These are phyloP conservation scores for Gymnothorax reevesii DNA, from an alignment of 2,797 vertebrate species.

Conservation along the genomic window DNA sequence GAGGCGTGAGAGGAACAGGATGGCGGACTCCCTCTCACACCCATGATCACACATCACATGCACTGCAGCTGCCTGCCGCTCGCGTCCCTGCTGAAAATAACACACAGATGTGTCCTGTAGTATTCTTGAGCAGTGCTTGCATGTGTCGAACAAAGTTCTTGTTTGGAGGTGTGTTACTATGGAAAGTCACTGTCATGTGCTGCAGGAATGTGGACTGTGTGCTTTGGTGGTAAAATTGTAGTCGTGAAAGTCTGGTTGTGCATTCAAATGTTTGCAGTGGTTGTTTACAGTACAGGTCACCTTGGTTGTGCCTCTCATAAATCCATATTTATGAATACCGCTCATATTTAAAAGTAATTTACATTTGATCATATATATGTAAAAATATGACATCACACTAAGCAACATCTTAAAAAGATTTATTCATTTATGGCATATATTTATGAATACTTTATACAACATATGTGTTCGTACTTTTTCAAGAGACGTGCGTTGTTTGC, in stretches of 20 bases:
- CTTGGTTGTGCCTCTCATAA: not conserved
- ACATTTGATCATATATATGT: not conserved
- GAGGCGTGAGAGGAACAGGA: not conserved
- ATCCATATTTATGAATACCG: not conserved
- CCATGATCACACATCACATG: not conserved
- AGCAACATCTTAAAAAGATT: not conserved
- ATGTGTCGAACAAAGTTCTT: not conserved
- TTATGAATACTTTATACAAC: not conserved
- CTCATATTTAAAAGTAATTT: not conserved
- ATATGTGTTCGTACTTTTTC: not conserved
- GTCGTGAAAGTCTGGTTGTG: no score
- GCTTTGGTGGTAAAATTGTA: not conserved
- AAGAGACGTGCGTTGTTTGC: not conserved
- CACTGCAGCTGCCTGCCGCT: not conserved
- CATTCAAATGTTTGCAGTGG: not conserved
- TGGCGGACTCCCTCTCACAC: not conserved
- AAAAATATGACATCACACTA: constrained; percentile 7
- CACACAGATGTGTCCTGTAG: not conserved
- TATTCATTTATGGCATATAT: not conserved
- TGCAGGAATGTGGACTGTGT: not conserved
- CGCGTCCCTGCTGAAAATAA: not conserved
- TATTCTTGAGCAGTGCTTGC: not conserved
- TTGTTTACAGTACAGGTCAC: not conserved
- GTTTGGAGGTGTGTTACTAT: not conserved
- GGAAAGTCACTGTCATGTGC: not conserved